Percentiles rank a stretch among this genome's conserved stretches.
These are phyloP conservation scores for Hybos culiciformis DNA, from an alignment of 2,888 invertebrate species.

Conservation along the genomic window DNA sequence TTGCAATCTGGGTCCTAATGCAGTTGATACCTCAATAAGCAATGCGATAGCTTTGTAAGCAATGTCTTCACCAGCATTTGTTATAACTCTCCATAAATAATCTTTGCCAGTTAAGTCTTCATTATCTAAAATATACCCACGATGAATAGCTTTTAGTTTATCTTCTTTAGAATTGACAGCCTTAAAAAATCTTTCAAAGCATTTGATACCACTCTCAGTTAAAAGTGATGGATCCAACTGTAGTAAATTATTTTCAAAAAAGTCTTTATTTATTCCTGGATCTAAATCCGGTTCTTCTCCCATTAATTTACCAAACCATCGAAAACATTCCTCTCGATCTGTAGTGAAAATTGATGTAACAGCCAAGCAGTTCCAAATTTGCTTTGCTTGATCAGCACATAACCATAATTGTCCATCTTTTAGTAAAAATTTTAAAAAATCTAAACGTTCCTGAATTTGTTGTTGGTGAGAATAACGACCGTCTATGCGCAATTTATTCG, in stretches of 20 bases:
- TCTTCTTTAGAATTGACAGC: constrained; percentile 92
- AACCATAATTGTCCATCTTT: constrained; percentile 96
- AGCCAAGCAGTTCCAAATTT: constrained; percentile 92
- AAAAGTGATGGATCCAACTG: constrained; percentile 80
- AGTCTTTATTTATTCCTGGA: constrained; percentile 88
- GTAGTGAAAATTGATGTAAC: constrained; percentile 83
- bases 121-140: constrained; percentile 80
- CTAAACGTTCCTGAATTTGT: constrained; percentile 87
- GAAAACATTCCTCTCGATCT: constrained; percentile 93
- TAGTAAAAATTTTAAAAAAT: constrained; percentile 80
- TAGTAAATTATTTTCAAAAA: constrained; percentile 89
- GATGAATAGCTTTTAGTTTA: constrained; percentile 74
- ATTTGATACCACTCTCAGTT: constrained; percentile 92
- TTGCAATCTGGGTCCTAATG: constrained; percentile 74
- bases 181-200: constrained; percentile 49
- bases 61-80: constrained; percentile 83
- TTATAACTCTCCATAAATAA: constrained; percentile 89
- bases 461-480: constrained; percentile 81
- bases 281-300: constrained; percentile 94
- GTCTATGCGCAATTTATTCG: constrained; percentile 65
- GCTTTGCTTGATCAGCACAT: constrained; percentile 91
- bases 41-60: constrained; percentile 84
- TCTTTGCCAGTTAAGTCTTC: constrained; percentile 91
- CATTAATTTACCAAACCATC: constrained; percentile 96
- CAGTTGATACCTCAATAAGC: constrained; percentile 85